Conservation (phyloP, 2,113 vertebrate genomes). For the Ameiurus melas region DNA sequence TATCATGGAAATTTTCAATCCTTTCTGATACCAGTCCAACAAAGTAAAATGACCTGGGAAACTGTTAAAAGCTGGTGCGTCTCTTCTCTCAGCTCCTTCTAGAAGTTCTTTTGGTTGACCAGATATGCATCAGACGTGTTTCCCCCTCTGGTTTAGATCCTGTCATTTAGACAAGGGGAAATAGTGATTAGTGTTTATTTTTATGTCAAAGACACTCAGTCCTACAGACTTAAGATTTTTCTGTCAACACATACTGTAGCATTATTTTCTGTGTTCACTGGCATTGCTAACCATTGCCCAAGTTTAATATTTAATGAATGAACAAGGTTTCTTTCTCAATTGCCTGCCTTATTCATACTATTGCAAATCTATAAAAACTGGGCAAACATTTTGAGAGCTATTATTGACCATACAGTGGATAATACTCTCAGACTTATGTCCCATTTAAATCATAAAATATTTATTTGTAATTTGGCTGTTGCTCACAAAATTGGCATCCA, state of each 20-base stretch:
- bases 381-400: background rate
- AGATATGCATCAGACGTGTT: background rate
- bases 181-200: conserved; percentile 3
- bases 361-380: background rate
- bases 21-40: background rate
- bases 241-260: background rate
- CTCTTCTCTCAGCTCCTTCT: background rate
- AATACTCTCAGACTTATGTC: background rate
- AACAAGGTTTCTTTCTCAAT: background rate
- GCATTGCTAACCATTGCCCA: background rate
- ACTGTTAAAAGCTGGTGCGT: background rate
- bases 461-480: background rate
- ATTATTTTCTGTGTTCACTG: background rate
- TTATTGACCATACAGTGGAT: background rate
- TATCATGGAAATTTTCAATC: background rate
- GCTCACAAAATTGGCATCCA: background rate
- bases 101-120: background rate
- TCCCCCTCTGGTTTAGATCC: background rate
- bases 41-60: background rate
- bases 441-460: background rate
- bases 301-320: background rate
- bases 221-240: background rate
- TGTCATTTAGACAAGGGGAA: background rate
- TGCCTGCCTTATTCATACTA: background rate
- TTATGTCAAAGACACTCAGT: background rate